Conservation (phyloP, 2,113 vertebrate genomes). For the Conger conger region DNA sequence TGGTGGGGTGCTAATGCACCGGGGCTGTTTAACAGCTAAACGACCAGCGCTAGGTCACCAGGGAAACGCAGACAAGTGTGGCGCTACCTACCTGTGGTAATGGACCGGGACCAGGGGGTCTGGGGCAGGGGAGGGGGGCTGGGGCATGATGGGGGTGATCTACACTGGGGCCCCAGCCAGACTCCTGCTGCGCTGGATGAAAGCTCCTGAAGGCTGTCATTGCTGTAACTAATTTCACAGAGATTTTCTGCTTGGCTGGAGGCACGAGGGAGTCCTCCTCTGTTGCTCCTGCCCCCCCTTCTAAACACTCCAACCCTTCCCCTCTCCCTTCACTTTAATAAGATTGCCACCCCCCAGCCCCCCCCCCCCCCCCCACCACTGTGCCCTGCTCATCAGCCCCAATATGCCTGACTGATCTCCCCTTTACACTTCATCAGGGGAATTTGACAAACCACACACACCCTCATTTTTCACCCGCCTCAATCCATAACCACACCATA, state of each 20-base stretch:
- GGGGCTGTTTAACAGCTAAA: slow-evolving; percentile 55
- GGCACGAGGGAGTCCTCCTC: slow-evolving; percentile 73
- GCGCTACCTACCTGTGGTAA: slow-evolving; percentile 48
- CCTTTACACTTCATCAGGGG: slow-evolving; percentile 53
- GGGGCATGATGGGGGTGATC: slow-evolving; percentile 27
- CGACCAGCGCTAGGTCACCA: neutral
- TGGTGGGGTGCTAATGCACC: slow-evolving; percentile 65
- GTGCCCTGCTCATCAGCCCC: slow-evolving; percentile 34
- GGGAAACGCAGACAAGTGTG: slow-evolving; percentile 24
- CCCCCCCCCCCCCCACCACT: neutral
- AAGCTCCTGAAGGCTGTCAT: slow-evolving; percentile 72
- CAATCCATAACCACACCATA: neutral
- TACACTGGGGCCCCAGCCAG: slow-evolving; percentile 53
- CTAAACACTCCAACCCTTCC: slow-evolving; percentile 15
- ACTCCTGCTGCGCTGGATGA: slow-evolving; percentile 63
- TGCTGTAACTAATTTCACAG: slow-evolving; percentile 76
- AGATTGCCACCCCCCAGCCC: neutral
- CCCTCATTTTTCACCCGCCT: neutral
- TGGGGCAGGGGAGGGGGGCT: slow-evolving; percentile 29
- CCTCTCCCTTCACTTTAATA: slow-evolving; percentile 2
- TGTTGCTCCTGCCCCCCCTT: neutral
- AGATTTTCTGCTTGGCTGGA: slow-evolving; percentile 79
- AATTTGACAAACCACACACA: slow-evolving; percentile 28
- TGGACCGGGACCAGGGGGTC: slow-evolving; percentile 44
- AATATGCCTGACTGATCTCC: slow-evolving; percentile 52